Conservation (phyloP, 2,113 vertebrate genomes). For the Dendropsophus ebraccatus region DNA sequence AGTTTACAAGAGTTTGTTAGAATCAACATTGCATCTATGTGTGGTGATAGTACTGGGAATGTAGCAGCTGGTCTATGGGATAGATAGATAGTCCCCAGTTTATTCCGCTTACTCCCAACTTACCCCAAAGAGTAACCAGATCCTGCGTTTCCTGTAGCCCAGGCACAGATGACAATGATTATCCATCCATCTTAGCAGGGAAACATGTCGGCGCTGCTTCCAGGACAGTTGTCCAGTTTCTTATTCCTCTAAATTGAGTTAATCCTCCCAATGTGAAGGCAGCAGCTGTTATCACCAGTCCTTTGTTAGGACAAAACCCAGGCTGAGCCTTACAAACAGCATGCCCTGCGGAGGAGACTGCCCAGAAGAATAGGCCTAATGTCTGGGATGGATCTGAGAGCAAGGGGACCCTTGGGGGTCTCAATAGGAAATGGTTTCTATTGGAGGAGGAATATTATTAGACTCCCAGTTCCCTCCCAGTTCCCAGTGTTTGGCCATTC, state of each 20-base stretch:
- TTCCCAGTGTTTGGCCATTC: conserved; percentile 63
- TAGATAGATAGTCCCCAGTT: no score
- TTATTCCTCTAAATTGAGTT: conserved; percentile 47
- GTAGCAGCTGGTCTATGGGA: no score
- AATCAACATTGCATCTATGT: not conserved
- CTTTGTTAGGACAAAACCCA: conserved; percentile 71
- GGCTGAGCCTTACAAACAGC: conserved; percentile 62
- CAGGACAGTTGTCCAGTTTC: conserved; percentile 47
- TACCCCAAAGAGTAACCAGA: conserved; percentile 38
- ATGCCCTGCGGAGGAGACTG: conserved; percentile 64
- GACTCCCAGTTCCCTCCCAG: conserved; percentile 63
- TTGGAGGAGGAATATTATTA: conserved; percentile 68
- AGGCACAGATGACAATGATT: conserved; percentile 61
- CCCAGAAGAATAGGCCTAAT: conserved; percentile 67
- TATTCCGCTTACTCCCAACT: no score
- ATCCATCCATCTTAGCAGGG: conserved; percentile 60
- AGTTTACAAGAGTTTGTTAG: not conserved
- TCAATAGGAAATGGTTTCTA: conserved; percentile 71
- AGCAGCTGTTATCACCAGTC: conserved; percentile 61
- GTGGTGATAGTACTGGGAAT: not conserved
- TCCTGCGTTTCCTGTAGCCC: conserved; percentile 54
- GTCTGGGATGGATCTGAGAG: conserved; percentile 65
- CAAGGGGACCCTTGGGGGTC: conserved; percentile 69
- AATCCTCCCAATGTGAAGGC: conserved; percentile 60
- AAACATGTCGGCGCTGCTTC: conserved; percentile 39